phyloP scores from a whole-genome alignment of 2,113 vertebrate species.

The Aphyosemion australe region DNA sequence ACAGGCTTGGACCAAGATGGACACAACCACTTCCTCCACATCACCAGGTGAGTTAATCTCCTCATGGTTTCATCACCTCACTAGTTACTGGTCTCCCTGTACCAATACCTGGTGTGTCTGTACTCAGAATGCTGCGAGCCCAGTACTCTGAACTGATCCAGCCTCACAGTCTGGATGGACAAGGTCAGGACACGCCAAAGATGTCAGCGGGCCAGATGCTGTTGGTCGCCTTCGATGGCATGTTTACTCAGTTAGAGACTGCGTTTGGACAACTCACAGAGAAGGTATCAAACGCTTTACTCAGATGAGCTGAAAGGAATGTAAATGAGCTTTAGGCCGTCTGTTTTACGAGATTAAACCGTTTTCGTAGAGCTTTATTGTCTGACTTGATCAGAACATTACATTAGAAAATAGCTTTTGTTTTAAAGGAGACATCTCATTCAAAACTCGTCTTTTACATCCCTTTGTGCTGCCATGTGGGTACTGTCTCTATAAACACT shows the following conservation, averaged over 20 bases:
- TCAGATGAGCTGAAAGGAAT: too few species aligned
- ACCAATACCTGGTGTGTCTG: background rate
- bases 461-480: too few species aligned
- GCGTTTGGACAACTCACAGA: slow-evolving; percentile 94
- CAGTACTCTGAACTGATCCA: slow-evolving; percentile 98
- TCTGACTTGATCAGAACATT: too few species aligned
- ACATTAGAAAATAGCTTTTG: too few species aligned
- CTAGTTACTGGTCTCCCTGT: background rate
- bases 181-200: slow-evolving; percentile 93
- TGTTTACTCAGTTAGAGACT: slow-evolving; percentile 97
- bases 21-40: slow-evolving; percentile 88
- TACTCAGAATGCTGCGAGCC: slow-evolving; percentile 86
- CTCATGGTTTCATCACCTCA: too few species aligned
- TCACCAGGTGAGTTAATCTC: slow-evolving; percentile 80
- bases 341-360: too few species aligned
- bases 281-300: slow-evolving; percentile 82
- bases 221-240: slow-evolving; percentile 97
- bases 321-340: too few species aligned
- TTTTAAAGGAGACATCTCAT: too few species aligned
- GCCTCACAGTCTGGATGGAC: slow-evolving; percentile 85
- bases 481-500: too few species aligned
- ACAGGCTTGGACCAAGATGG: slow-evolving; percentile 90
- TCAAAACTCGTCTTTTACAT: too few species aligned
- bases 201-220: slow-evolving; percentile 99
- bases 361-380: too few species aligned